Percentiles rank a stretch among this genome's conserved stretches.
These are phyloP conservation scores for Flabesymbios commensalis DNA, from an alignment of 2,888 invertebrate genomes.

Conservation along the genomic window DNA sequence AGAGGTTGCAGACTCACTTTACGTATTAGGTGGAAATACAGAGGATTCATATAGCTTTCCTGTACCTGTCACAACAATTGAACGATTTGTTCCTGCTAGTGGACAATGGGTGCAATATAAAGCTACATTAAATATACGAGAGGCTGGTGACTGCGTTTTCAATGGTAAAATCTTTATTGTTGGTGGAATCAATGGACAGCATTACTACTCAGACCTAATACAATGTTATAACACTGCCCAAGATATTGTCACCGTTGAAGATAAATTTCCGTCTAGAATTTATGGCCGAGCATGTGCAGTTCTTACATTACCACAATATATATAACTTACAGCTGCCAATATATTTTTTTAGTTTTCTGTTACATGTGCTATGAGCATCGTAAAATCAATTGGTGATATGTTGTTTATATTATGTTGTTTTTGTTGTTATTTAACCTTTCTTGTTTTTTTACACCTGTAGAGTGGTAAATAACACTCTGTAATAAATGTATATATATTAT, in stretches of 20 bases:
- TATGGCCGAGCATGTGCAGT: conserved; percentile 56
- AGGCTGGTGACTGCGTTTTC: conserved; percentile 52
- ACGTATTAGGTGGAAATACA: conserved; percentile 56
- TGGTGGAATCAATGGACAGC: conserved; percentile 58
- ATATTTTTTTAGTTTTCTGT: too few species aligned
- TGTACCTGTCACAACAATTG: conserved; percentile 53
- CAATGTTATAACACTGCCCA: conserved; percentile 47
- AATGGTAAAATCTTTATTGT: conserved; percentile 53
- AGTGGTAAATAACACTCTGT: too few species aligned
- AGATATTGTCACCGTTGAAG: conserved; percentile 46
- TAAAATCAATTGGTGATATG: too few species aligned
- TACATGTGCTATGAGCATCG: too few species aligned
- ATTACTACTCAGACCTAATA: conserved; percentile 53
- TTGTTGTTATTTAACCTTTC: too few species aligned
- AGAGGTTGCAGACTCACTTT: conserved; percentile 40
- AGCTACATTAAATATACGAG: conserved; percentile 51
- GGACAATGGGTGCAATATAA: conserved; percentile 52
- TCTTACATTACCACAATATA: conserved; percentile 48
- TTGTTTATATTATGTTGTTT: too few species aligned
- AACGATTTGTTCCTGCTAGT: conserved; percentile 42
- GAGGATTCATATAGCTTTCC: conserved; percentile 57
- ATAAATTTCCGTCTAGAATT: conserved; percentile 52
- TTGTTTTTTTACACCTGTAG: too few species aligned
- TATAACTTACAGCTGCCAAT: too few species aligned
- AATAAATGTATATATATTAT: too few species aligned